Percentiles rank a stretch among this genome's conserved stretches.
These are phyloP conservation scores for Amphimallon solstitiale DNA, from an alignment of 2,888 invertebrate species.

Conservation along the genomic window DNA sequence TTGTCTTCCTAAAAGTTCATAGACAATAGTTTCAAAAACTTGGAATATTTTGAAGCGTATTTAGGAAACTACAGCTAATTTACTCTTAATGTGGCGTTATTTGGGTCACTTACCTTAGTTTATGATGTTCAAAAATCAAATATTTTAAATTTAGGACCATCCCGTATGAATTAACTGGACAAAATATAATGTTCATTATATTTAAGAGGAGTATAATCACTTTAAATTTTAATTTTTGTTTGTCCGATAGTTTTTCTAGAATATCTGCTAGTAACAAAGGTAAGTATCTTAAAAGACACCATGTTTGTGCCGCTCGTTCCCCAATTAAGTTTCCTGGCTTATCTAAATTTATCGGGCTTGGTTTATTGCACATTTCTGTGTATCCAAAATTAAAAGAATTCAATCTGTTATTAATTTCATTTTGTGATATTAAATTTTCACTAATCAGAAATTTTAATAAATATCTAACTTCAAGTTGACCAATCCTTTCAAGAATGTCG, in stretches of 20 bases:
- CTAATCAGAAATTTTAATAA: constrained; percentile 13
- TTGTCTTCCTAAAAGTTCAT: too few relatives aligned
- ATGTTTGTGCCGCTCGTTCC: neutral
- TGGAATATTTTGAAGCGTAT: too few relatives aligned
- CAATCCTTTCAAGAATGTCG: constrained; percentile 45
- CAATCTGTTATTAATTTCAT: neutral
- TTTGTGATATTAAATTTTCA: neutral
- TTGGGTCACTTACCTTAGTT: too few relatives aligned
- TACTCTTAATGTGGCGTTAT: too few relatives aligned
- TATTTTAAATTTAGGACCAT: neutral
- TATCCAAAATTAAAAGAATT: constrained; percentile 4
- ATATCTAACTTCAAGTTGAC: constrained; percentile 24
- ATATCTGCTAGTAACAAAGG: neutral
- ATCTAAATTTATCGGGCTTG: constrained; percentile 4
- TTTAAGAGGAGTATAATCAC: neutral
- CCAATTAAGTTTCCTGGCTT: neutral
- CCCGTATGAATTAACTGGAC: neutral
- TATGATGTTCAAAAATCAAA: neutral
- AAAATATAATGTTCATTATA: neutral
- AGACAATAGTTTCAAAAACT: too few relatives aligned
- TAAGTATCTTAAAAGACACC: neutral
- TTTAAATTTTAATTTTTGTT: neutral
- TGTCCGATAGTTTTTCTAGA: neutral
- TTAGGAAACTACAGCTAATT: too few relatives aligned
- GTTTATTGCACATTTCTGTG: neutral